phyloP scores from a whole-genome alignment of 2,113 vertebrate genomes.

The Neodon shergylaensis region DNA sequence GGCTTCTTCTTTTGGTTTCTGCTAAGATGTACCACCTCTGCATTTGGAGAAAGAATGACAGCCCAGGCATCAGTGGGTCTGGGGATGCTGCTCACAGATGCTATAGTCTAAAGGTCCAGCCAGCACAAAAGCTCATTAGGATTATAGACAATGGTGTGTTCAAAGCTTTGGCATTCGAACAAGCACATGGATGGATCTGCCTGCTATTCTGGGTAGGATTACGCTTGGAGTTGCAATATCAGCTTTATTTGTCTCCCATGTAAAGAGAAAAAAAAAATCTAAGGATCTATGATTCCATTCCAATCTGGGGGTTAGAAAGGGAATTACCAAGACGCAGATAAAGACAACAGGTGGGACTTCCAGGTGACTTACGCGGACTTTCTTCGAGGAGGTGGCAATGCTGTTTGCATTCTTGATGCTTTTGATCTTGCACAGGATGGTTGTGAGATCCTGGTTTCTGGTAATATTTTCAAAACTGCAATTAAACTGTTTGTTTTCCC shows the following conservation, averaged over 20 bases:
- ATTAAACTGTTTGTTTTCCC: constrained; percentile 72
- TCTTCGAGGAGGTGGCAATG: constrained; percentile 82
- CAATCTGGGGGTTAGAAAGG: background rate
- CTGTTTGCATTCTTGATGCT: constrained; percentile 70
- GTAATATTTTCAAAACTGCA: constrained; percentile 86
- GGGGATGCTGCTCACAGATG: constrained; percentile 62
- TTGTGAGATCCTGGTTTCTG: constrained; percentile 83
- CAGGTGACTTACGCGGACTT: constrained; percentile 85
- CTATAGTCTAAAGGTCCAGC: constrained; percentile 19
- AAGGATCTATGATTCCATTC: background rate
- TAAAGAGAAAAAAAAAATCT: constrained; percentile 26
- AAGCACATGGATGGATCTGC: background rate
- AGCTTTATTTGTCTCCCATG: constrained; percentile 36
- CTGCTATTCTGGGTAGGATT: constrained; percentile 50
- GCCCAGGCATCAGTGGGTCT: background rate
- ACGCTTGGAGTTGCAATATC: background rate
- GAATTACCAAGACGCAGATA: background rate
- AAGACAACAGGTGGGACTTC: background rate
- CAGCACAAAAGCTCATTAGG: constrained; percentile 73
- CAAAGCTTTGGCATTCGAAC: constrained; percentile 15
- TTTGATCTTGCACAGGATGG: constrained; percentile 89
- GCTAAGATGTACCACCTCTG: constrained; percentile 14
- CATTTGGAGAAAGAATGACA: constrained; percentile 23
- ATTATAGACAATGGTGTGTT: constrained; percentile 48
- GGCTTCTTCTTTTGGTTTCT: background rate